These are phyloP conservation scores for Nyleta sp. DNA, from an alignment of 2,888 invertebrate species.

Conservation along the genomic window DNA sequence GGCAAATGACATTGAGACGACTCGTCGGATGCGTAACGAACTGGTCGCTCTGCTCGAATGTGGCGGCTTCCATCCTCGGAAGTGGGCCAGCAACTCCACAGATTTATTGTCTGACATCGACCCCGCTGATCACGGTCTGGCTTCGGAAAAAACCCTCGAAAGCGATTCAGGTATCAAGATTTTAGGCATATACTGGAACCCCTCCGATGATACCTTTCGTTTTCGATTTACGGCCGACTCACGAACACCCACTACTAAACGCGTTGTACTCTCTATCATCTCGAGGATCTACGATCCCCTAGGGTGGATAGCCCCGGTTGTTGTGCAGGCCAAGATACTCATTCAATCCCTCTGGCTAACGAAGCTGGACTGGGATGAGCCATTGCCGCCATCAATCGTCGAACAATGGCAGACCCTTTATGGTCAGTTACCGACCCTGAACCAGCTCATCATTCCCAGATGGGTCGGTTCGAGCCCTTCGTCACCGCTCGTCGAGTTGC, in stretches of 20 bases:
- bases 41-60: constrained; percentile 17
- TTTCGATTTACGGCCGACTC: neutral
- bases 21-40: constrained; percentile 18
- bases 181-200: neutral
- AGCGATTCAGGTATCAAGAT: neutral
- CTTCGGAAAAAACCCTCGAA: neutral
- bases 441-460: constrained; percentile 1
- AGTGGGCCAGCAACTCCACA: neutral
- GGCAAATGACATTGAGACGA: constrained; percentile 1
- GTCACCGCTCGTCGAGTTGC: neutral
- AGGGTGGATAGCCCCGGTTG: constrained; percentile 3
- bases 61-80: constrained; percentile 4
- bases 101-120: neutral
- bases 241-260: neutral
- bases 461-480: neutral
- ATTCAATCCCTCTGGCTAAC: neutral
- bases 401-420: neutral
- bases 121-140: neutral
- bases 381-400: neutral
- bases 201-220: neutral
- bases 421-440: neutral
- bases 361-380: neutral
- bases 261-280: constrained; percentile 7
- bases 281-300: neutral
- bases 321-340: neutral